A percentile compares a stretch with the other conserved stretches of the same genome.
phyloP scores from a whole-genome alignment of 2,113 vertebrate genomes.

The Pterophyllum scalare region DNA sequence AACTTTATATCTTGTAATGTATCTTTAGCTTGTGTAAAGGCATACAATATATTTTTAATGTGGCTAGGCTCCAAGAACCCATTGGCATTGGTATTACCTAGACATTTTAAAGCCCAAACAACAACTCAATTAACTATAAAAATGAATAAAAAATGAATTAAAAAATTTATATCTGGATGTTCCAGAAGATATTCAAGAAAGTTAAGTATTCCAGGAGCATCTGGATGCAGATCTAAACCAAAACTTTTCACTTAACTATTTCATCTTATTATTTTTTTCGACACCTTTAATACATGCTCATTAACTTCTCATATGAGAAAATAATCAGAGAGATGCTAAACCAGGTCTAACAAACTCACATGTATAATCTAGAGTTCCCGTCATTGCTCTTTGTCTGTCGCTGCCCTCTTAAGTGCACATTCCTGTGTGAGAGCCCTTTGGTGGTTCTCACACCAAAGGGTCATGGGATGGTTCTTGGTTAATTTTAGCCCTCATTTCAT shows the following conservation, averaged over 20 bases:
- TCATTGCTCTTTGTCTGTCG: not conserved
- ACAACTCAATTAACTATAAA: fast-evolving
- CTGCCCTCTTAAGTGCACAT: conserved; percentile 36
- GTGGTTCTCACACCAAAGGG: conserved; percentile 51
- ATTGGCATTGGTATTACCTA: not conserved
- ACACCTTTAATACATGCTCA: fast-evolving
- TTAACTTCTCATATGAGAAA: not conserved
- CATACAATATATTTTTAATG: too few species aligned
- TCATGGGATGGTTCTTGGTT: conserved; percentile 61
- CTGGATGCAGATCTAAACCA: not conserved
- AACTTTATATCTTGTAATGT: not conserved
- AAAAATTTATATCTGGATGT: too few species aligned
- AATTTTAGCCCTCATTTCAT: conserved; percentile 77
- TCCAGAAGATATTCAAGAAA: not conserved
- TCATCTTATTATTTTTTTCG: too few species aligned
- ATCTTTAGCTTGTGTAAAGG: too few species aligned
- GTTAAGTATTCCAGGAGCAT: not conserved
- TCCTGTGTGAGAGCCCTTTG: conserved; percentile 48
- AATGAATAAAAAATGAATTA: fast-evolving
- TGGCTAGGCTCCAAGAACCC: too few species aligned
- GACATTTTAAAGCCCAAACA: not conserved
- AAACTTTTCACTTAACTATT: fast-evolving
- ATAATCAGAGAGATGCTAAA: not conserved
- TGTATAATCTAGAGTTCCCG: fast-evolving
- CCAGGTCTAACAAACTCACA: not conserved